These are phyloP conservation scores for Drosophila lutescens DNA, from an alignment of 2,888 invertebrate species.

Conservation along the genomic window DNA sequence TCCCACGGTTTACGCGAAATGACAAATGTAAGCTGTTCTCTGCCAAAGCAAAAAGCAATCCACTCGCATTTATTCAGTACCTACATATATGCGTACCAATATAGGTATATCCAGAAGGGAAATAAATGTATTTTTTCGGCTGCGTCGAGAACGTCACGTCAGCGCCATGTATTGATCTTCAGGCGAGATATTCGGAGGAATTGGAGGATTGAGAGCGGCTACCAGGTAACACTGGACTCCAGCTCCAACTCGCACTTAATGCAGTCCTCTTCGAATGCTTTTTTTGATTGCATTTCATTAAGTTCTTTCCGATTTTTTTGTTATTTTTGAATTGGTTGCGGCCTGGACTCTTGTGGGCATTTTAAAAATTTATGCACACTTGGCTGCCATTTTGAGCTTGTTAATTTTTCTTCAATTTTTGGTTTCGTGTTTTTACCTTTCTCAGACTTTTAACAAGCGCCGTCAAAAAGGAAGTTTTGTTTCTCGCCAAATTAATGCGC, in stretches of 20 bases:
- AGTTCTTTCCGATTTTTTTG: conserved; percentile 31
- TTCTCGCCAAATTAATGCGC: conserved; percentile 38
- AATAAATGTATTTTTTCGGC: conserved; percentile 64
- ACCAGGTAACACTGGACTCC: conserved; percentile 45
- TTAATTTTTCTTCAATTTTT: conserved; percentile 55
- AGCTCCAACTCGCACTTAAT: conserved; percentile 54
- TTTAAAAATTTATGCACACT: conserved; percentile 79
- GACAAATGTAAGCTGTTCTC: conserved; percentile 68
- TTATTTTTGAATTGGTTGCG: conserved; percentile 36
- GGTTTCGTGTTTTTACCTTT: conserved; percentile 46
- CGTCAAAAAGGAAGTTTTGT: conserved; percentile 75
- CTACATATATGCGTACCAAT: conserved; percentile 30
- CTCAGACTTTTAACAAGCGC: conserved; percentile 74
- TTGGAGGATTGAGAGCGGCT: conserved; percentile 22
- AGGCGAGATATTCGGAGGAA: conserved; percentile 59
- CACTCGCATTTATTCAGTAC: conserved; percentile 66
- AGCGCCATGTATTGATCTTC: conserved; percentile 68
- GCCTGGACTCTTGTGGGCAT: conserved; percentile 57
- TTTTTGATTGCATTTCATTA: conserved; percentile 80
- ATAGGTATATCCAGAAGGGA: conserved; percentile 43
- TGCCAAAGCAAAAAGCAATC: conserved; percentile 55
- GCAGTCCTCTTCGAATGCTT: conserved; percentile 74
- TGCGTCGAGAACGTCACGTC: conserved; percentile 56
- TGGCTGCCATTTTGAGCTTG: conserved; percentile 75
- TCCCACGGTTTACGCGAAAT: conserved; percentile 60